These are phyloP conservation scores for Upupa epops DNA, from an alignment of 2,113 vertebrate genomes.

Conservation along the genomic window DNA sequence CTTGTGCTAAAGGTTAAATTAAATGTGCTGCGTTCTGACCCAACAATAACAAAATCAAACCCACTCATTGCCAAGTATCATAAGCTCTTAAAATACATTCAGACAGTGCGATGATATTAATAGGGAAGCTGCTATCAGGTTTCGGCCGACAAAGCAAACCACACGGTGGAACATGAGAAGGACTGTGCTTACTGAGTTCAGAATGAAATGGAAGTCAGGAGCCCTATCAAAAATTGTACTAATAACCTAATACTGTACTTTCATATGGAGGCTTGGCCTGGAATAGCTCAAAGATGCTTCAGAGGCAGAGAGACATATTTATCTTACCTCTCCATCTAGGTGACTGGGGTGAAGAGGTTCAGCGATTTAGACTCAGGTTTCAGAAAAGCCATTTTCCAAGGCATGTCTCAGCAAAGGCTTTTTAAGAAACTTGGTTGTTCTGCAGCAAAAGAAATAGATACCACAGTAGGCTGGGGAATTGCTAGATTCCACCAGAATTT, in stretches of 20 bases:
- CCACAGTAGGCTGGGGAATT: not conserved
- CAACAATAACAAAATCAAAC: conserved; percentile 77
- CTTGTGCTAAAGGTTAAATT: conserved; percentile 70
- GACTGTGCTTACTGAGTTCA: conserved; percentile 31
- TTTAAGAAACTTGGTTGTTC: not conserved
- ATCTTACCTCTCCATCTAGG: conserved; percentile 24
- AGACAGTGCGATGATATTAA: conserved; percentile 75
- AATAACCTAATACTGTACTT: conserved; percentile 2
- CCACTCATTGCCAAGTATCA: conserved; percentile 38
- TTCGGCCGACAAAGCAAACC: conserved; percentile 70
- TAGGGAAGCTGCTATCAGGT: conserved; percentile 68
- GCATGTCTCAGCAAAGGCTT: not conserved
- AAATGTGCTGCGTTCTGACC: conserved; percentile 64
- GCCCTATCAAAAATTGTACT: conserved; percentile 20
- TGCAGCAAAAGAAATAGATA: not conserved
- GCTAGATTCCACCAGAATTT: not conserved
- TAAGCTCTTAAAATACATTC: conserved; percentile 73
- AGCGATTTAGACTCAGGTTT: not conserved
- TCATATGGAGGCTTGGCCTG: not conserved
- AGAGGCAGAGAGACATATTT: not conserved
- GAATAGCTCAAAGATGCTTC: conserved; percentile 23
- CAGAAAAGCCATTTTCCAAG: conserved; percentile 13
- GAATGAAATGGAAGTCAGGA: conserved; percentile 46
- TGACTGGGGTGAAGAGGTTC: conserved; percentile 22
- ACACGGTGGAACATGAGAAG: conserved; percentile 59